Base-by-base conservation (phyloP, 1,140 invertebrate species). In the Lucilia cuprina region DNA sequence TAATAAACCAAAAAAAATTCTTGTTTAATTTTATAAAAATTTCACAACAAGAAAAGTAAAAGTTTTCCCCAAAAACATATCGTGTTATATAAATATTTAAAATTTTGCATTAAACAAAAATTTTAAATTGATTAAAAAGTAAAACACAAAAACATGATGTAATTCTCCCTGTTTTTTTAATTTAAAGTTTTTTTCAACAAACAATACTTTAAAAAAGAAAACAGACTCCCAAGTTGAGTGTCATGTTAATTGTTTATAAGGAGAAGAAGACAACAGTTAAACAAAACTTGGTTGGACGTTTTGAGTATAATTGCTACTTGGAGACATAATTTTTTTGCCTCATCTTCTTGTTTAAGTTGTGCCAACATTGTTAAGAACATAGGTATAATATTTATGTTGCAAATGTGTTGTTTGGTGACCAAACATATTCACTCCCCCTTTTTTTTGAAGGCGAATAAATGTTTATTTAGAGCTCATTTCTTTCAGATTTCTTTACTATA, bases 221-320 rank as follows among this genome's bases (percentile, higher is more conserved):
- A 78, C 75, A 34, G 12, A 9, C 77, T 25, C 41, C 19, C 77
- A 47, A 49, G n/a, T 49, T 10, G 77, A 80, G 77, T 80, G 77
- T 80, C 41, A 80, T 49, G 77, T 80, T 80, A 80, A 80, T 80
- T 80, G 77, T 80, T 78, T 78, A 19, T 47, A n/a, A 14, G 75
- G 5, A 35, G 17, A 78, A 13, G 14, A 49, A 49, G 77, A n/a
- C n/a, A n/a, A n/a, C n/a, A n/a, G n/a, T n/a, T n/a, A n/a, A 49
- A 41, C 5, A 41, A 17, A 78, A 34, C 34, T 14, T 78, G 75
- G 41, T 19, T 78, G 75, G 75, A n/a, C 7, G 55, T n/a, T 60
- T 60, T 5, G 21, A 70, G 19, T 70, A 21, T 80, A 80, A 80
- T 80, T 80, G 77, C 77, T 49, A 80, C 77, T 80, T 80, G 77